These are phyloP conservation scores for Luperina nickerlii DNA, from an alignment of 2,888 invertebrate genomes.

Conservation along the genomic window DNA sequence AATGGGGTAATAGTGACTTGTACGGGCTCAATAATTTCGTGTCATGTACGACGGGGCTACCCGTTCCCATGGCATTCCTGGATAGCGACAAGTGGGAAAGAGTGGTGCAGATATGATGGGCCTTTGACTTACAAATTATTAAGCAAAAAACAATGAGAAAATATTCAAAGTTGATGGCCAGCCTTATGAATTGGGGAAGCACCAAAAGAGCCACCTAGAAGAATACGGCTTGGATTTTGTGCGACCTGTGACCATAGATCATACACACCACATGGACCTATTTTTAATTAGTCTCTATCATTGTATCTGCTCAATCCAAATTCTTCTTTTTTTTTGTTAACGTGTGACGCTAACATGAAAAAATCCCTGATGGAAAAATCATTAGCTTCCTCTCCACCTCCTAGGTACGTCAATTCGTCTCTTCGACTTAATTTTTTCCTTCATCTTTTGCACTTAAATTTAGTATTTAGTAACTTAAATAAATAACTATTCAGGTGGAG, in stretches of 20 bases:
- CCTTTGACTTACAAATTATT: conserved; percentile 17
- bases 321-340: not conserved
- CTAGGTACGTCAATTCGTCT: not conserved
- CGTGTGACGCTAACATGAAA: not conserved
- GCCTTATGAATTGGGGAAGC: not conserved
- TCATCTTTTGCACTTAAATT: too few relatives aligned
- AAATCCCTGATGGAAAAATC: not conserved
- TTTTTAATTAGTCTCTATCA: not conserved
- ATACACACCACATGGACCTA: not conserved
- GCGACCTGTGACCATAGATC: not conserved
- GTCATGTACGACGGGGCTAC: conserved; percentile 80
- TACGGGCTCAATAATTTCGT: conserved; percentile 81
- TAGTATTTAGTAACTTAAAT: too few relatives aligned
- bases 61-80: conserved; percentile 87
- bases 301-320: not conserved
- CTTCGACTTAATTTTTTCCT: not conserved
- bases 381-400: not conserved
- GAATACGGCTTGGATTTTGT: too few relatives aligned
- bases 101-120: conserved; percentile 40
- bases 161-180: not conserved
- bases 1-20: conserved; percentile 79
- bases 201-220: not conserved
- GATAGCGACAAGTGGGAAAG: conserved; percentile 48
- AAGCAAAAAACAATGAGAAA: not conserved
- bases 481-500: not conserved